Evolutionary conservation across 2,113 vertebrate genomes (phyloP).

Genomic region (Ameiurus melas): DNA sequence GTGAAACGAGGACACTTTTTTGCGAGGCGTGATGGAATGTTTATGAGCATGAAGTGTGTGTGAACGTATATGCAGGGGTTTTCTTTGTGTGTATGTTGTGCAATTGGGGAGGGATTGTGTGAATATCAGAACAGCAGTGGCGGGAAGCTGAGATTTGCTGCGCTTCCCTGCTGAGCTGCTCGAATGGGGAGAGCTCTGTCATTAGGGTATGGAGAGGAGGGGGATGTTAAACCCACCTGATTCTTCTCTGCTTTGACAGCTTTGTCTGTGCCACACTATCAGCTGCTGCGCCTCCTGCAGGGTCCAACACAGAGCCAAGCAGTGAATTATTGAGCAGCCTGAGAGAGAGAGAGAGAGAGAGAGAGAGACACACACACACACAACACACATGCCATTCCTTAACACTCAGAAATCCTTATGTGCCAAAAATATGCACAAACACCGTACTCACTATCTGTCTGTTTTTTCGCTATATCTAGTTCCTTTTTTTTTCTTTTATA

Average conservation of each 20-base stretch:
- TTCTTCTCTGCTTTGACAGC: conserved; percentile 57
- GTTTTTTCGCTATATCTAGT: neutral
- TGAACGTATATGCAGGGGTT: neutral
- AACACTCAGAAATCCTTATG: conserved; percentile 23
- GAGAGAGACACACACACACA: conserved; percentile 1
- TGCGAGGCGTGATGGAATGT: conserved; percentile 1
- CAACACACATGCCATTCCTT: conserved; percentile 40
- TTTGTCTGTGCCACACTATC: conserved; percentile 56
- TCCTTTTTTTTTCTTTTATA: neutral
- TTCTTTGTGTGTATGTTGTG: conserved; percentile 21
- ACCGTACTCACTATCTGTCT: neutral
- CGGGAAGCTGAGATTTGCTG: conserved; percentile 45
- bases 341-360: conserved; percentile 34
- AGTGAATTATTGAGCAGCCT: conserved; percentile 59
- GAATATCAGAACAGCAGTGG: conserved; percentile 24
- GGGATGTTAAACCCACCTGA: conserved; percentile 53
- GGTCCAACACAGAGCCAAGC: conserved; percentile 41
- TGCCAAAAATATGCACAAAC: conserved; percentile 6
- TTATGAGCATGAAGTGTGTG: neutral
- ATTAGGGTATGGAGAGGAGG: conserved; percentile 20
- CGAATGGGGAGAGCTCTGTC: conserved; percentile 32
- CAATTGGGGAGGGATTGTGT: neutral
- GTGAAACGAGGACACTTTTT: neutral
- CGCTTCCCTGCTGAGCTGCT: conserved; percentile 41
- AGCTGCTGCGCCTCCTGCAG: conserved; percentile 47